Evolutionary conservation across 2,113 vertebrate species (phyloP).

Genomic region (Oriolus oriolus): DNA sequence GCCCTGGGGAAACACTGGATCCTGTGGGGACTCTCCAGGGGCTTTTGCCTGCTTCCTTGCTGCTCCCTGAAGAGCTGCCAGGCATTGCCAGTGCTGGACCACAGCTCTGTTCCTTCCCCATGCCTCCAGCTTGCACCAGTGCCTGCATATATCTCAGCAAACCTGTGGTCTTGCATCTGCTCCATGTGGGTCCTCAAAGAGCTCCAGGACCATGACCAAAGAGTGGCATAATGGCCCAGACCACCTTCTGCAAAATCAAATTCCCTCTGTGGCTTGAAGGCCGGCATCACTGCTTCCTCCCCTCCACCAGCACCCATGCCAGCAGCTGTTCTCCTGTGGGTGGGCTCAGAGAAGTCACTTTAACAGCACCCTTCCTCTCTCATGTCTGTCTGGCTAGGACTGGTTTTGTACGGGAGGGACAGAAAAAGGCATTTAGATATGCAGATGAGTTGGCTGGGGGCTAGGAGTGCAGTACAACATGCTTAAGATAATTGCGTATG

Average conservation of each 20-base stretch:
- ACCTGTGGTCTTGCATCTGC: not conserved
- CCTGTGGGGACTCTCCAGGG: accelerated
- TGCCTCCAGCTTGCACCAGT: not conserved
- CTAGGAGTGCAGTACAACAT: not conserved
- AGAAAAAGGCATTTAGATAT: not conserved
- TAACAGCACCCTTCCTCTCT: not conserved
- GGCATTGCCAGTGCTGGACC: not conserved
- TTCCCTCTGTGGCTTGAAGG: not conserved
- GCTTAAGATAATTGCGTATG: not conserved
- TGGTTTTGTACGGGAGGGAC: not conserved
- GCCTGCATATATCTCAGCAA: not conserved
- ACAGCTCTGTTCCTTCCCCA: not conserved
- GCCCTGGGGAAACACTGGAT: not conserved
- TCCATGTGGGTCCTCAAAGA: accelerated
- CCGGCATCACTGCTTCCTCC: not conserved
- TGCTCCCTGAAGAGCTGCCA: not conserved
- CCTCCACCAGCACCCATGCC: not conserved
- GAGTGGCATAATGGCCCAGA: not conserved
- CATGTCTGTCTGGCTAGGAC: not conserved
- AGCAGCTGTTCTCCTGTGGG: not conserved
- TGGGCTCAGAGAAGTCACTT: not conserved
- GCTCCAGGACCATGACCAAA: not conserved
- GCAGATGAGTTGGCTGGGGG: not conserved
- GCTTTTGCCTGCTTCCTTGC: not conserved
- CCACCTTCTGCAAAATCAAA: not conserved